Evolutionary conservation across 2,888 invertebrate species (phyloP), one percentile per base, ranked within the genome.

Genomic region (Drosophila picticornis): DNA sequence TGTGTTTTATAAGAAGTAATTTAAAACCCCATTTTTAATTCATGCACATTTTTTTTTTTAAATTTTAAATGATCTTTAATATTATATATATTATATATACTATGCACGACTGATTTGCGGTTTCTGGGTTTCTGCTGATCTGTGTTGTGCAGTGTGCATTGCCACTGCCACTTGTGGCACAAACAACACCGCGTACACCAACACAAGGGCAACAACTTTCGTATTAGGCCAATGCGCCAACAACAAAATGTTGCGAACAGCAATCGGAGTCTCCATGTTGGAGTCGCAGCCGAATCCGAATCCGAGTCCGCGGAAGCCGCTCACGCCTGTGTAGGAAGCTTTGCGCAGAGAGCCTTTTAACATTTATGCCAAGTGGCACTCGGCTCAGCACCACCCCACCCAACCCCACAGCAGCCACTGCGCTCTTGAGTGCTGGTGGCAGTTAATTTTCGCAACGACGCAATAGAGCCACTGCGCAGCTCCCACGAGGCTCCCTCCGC

Each of bases 391-490:
- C 34, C 16, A 32, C 1, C 22, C 34, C 22, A 29, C 25, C 13
- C 2, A 22, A 31, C 4, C 13, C 25, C 13, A 25, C 25, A 16
- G 25, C 16, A 25, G 46, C 9, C 46, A 32, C 16, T 31, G 11
- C 2, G 22, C 46, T 29, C 19, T 25, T 40, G 50, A n/a, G 71
- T 36, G 48, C 67, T 67, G 52, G 72, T 72, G 83, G 87, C 79
- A 87, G 91, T 72, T 85, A 84, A 90, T 89, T 85, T 85, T 87
- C 67, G 91, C 90, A 89, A 85, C 91, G 75, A 90, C 84, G 91
- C 91, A 85, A 90, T 90, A 78, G 83, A 79, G 74, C 65, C 73
- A 55, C 73, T 62, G 68, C 63, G 43, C 74, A 71, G 67, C 69
- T 72, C 81, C 83, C 79, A 83, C 84, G 82, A 83, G n/a, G 61